Evolutionary conservation across 1,140 invertebrate species (phyloP), one percentile per base, ranked within the genome.

Genomic region (Dendrolimus punctatus): DNA sequence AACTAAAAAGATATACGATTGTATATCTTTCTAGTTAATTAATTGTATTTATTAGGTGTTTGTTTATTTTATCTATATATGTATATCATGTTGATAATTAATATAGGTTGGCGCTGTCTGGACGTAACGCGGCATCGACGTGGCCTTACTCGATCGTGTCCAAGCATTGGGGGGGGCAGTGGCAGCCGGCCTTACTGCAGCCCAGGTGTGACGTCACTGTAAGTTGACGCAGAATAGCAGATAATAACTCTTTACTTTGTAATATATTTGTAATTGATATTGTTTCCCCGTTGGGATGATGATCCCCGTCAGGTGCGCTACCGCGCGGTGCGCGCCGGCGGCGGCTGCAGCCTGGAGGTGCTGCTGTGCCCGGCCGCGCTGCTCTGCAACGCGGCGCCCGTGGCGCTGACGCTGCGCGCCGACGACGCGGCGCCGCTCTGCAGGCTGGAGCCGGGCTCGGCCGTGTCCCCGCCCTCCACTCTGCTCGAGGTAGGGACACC

Each of bases 401-500:
- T 77, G 2, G 39, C 63, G 8, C 44, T 80, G 5, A 80, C 77
- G n/a, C 51, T 84, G 38, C 68, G 80, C 1, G 70, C 72, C 0
- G 60, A 74, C 52, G 76, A 84, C 62, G 77, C 73, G 10, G 68
- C 80, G 45, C 78, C 80, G 8, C 62, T 84, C 8, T 84, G 80
- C 61, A 64, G 59, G 47, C 55, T 84, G 0, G 73, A 79, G 23
- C 65, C 80, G 4, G 78, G 76, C 36, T 51, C 62, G 5, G 77
- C 67, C 4, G 60, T 79, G 4, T 64, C 73, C 0, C 70, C 73
- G n/a, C 69, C 75, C 0, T 53, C 66, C 2, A 45, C 52, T 7
- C 50, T 83, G 5, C 50, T 81, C 2, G 53, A 67, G 56, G 80
- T 78, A 39, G n/a, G n/a, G n/a, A n/a, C n/a, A n/a, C n/a, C n/a